Conservation (phyloP, 92 coral and sea anemone genomes). For the Bergia puertoricense region DNA sequence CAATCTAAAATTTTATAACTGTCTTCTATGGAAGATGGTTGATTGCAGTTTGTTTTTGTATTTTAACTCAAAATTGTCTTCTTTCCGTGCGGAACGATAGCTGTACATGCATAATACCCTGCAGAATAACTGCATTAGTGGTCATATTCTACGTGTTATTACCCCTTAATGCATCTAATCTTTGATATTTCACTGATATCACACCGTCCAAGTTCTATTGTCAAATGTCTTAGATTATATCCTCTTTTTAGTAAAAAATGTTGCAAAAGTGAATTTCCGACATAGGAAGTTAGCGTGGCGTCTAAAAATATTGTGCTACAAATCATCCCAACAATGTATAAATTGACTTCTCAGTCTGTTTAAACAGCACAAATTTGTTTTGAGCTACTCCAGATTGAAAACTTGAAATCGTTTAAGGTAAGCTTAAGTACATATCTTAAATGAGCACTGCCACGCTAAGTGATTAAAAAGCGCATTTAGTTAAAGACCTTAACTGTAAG, state of each 20-base stretch:
- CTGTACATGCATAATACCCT: neutral
- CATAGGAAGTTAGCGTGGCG: neutral
- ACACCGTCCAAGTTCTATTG: neutral
- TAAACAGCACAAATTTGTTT: neutral
- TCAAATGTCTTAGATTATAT: too few relatives aligned
- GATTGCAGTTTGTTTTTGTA: too few relatives aligned
- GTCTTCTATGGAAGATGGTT: too few relatives aligned
- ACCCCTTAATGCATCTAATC: neutral
- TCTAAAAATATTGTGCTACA: neutral
- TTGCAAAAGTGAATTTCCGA: neutral
- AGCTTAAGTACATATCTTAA: neutral
- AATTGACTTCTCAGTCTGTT: neutral
- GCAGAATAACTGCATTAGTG: neutral
- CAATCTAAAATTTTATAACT: too few relatives aligned
- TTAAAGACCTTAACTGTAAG: too few relatives aligned
- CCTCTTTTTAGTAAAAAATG: neutral
- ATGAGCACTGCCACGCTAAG: too few relatives aligned
- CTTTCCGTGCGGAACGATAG: neutral
- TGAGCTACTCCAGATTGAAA: neutral
- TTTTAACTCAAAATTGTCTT: too few relatives aligned
- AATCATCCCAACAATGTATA: too few relatives aligned
- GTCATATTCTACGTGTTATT: neutral
- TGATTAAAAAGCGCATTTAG: too few relatives aligned
- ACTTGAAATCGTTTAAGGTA: neutral
- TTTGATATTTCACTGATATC: neutral